Percentiles rank a stretch among this genome's conserved stretches.
phyloP scores from a whole-genome alignment of 37 sponge, comb jelly and placozoan genomes.

The Axinella damicornis region DNA sequence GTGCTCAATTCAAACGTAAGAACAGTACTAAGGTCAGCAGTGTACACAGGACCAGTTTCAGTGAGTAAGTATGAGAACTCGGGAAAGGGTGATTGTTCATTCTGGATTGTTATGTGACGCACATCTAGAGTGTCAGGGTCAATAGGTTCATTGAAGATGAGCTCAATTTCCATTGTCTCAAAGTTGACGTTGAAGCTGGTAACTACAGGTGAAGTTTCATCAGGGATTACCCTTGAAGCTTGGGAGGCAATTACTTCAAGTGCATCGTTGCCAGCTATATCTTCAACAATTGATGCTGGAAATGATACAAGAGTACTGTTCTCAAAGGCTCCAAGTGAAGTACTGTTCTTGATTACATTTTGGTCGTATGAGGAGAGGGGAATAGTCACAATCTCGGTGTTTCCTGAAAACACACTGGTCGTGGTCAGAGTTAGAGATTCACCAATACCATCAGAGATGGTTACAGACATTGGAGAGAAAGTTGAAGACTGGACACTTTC shows the following conservation, averaged over 20 bases:
- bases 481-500: constrained; percentile 76
- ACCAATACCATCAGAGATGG: constrained; percentile 42
- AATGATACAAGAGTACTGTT: constrained; percentile 70
- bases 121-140: constrained; percentile 69
- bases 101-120: constrained; percentile 75
- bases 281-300: constrained; percentile 56
- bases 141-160: constrained; percentile 86
- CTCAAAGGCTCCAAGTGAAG: constrained; percentile 39
- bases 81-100: constrained; percentile 72
- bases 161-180: constrained; percentile 56
- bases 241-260: not conserved
- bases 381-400: constrained; percentile 38
- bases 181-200: constrained; percentile 69
- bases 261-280: constrained; percentile 82
- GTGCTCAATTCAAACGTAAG: constrained; percentile 56
- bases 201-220: constrained; percentile 65
- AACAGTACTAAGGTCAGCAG: constrained; percentile 59
- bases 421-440: constrained; percentile 16
- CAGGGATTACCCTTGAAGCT: constrained; percentile 50
- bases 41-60: constrained; percentile 10
- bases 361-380: constrained; percentile 47
- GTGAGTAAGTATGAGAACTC: constrained; percentile 39
- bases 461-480: constrained; percentile 37
- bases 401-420: constrained; percentile 33
- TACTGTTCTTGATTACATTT: constrained; percentile 75